Evolutionary conservation across 92 coral and sea anemone genomes (phyloP).

Genomic region (Actinernus sp.): DNA sequence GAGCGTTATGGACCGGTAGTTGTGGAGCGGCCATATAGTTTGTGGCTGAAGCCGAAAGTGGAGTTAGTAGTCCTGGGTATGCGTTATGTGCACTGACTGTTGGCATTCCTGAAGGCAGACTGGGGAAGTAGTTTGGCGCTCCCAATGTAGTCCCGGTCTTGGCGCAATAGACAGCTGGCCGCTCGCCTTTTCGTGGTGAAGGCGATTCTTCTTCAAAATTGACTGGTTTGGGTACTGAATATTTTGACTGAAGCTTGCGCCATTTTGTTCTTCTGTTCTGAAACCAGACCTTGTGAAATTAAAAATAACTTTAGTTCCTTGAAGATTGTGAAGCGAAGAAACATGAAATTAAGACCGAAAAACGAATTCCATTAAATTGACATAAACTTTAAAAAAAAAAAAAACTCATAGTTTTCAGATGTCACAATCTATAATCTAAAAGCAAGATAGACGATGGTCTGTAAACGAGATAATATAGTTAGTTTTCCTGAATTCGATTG

Average conservation of each 20-base stretch:
- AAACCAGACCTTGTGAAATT: constrained; percentile 94
- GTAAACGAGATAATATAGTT: no score
- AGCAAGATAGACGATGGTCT: no score
- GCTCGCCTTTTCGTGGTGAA: constrained; percentile 65
- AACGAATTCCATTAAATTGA: no score
- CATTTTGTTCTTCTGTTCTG: constrained; percentile 98
- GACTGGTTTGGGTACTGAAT: constrained; percentile 90
- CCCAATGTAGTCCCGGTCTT: constrained; percentile 95
- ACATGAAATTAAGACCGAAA: background rate
- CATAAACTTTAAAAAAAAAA: no score
- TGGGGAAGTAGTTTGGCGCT: constrained; percentile 90
- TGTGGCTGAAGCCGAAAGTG: constrained; percentile 82
- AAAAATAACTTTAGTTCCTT: background rate
- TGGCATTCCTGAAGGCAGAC: constrained; percentile 90
- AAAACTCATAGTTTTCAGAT: no score
- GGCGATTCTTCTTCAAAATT: constrained; percentile 84
- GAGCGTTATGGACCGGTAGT: constrained; percentile 88
- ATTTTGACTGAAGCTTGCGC: constrained; percentile 97
- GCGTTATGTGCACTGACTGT: constrained; percentile 81
- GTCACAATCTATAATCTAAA: no score
- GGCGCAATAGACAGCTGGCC: constrained; percentile 99
- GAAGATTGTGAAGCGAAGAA: background rate
- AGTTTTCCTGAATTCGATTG: no score
- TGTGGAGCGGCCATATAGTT: constrained; percentile 91
- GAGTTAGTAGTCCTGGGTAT: constrained; percentile 87